These are phyloP conservation scores for Acleris literana DNA, from an alignment of 2,888 invertebrate genomes.

Conservation along the genomic window DNA sequence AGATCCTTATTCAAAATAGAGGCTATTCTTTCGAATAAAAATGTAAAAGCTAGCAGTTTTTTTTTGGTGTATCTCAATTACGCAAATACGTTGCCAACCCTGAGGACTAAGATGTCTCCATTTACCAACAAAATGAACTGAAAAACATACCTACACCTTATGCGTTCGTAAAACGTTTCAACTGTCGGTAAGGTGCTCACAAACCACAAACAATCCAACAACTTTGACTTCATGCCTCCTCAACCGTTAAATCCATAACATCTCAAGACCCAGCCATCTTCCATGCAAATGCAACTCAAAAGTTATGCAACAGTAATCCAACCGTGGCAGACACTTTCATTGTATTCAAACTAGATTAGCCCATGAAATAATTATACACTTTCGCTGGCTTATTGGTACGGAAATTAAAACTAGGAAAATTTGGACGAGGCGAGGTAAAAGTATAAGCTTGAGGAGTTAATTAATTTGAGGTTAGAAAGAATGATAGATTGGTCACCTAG, in stretches of 20 bases:
- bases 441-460: background rate
- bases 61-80: too few species aligned
- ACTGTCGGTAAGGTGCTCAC: too few species aligned
- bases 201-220: too few species aligned
- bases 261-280: background rate
- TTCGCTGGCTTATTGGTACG: constrained; percentile 51
- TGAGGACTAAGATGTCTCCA: too few species aligned
- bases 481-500: background rate
- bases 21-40: too few species aligned
- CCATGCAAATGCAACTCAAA: background rate
- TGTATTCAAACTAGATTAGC: constrained; percentile 48
- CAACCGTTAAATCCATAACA: background rate
- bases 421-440: background rate
- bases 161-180: too few species aligned
- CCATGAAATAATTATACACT: constrained; percentile 55
- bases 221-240: background rate
- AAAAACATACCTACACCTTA: too few species aligned
- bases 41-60: too few species aligned
- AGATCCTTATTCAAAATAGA: too few species aligned
- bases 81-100: too few species aligned
- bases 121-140: too few species aligned
- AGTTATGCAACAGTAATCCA: constrained; percentile 30
- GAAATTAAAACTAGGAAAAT: constrained; percentile 48
- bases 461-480: background rate
- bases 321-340: constrained; percentile 52